phyloP scores from a whole-genome alignment of 1,140 invertebrate genomes.

The Zaprionus africanus region DNA sequence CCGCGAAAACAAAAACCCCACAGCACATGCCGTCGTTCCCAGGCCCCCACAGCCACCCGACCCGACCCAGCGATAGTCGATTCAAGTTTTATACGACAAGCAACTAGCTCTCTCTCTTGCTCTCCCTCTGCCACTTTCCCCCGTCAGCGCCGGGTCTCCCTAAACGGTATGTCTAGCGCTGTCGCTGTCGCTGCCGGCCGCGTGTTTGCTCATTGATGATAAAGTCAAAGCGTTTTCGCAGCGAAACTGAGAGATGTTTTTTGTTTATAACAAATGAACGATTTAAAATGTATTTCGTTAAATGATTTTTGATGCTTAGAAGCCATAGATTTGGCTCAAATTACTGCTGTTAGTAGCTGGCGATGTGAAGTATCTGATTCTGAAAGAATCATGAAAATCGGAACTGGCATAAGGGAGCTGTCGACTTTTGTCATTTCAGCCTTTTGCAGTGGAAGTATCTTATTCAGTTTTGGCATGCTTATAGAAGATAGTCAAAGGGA shows the following conservation, averaged over 20 bases:
- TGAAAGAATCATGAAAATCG: constrained; percentile 73
- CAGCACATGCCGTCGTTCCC: constrained; percentile 19
- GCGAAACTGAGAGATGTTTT: constrained; percentile 48
- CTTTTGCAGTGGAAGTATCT: neutral
- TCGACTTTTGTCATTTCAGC: constrained; percentile 40
- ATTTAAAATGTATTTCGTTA: constrained; percentile 81
- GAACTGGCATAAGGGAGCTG: constrained; percentile 3
- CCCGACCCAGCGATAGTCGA: neutral
- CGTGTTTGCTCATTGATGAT: constrained; percentile 65
- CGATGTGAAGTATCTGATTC: constrained; percentile 65
- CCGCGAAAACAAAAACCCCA: constrained; percentile 17
- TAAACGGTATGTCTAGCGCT: constrained; percentile 21
- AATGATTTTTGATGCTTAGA: constrained; percentile 61
- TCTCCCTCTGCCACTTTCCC: constrained; percentile 1
- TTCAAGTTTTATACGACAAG: constrained; percentile 21
- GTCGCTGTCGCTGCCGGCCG: constrained; percentile 48
- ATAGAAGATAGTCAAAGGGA: neutral
- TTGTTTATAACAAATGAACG: constrained; percentile 67
- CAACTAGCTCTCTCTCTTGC: constrained; percentile 5
- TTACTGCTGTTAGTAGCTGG: constrained; percentile 8
- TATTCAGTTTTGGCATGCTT: constrained; percentile 1
- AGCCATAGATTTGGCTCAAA: constrained; percentile 14
- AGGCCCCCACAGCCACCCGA: constrained; percentile 14
- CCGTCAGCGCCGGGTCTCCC: neutral
- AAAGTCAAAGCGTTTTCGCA: constrained; percentile 42